A percentile compares a stretch with the other conserved stretches of the same genome.
Evolutionary conservation across 2,113 vertebrate genomes (phyloP).

Genomic region (Seriola quinqueradiata): DNA sequence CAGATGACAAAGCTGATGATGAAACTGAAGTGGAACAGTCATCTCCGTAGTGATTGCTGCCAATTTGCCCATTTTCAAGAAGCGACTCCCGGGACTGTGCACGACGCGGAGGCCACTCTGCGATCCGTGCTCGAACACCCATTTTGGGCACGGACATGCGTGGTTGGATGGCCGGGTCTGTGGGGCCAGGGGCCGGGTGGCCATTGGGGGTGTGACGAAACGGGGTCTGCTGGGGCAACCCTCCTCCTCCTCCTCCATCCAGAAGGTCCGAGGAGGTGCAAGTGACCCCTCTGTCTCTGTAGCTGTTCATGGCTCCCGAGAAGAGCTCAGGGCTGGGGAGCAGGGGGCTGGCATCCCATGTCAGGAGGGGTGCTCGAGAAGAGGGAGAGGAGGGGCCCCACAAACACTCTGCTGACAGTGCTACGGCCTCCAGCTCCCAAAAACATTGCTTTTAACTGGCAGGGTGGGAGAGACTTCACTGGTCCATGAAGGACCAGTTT

Average conservation of each 20-base stretch:
- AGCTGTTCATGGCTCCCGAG: slow-evolving; percentile 89
- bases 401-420: slow-evolving; percentile 60
- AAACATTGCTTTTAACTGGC: slow-evolving; percentile 76
- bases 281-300: slow-evolving; percentile 88
- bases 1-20: slow-evolving; percentile 60
- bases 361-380: slow-evolving; percentile 70
- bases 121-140: slow-evolving; percentile 93
- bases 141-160: slow-evolving; percentile 91
- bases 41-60: slow-evolving; percentile 70
- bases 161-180: slow-evolving; percentile 69
- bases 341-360: slow-evolving; percentile 80
- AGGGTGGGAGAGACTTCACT: slow-evolving; percentile 42
- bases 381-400: slow-evolving; percentile 70
- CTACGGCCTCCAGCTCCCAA: slow-evolving; percentile 69
- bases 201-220: slow-evolving; percentile 83
- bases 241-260: slow-evolving; percentile 75
- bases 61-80: slow-evolving; percentile 77
- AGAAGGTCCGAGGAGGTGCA: slow-evolving; percentile 87
- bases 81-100: slow-evolving; percentile 85
- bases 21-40: slow-evolving; percentile 51
- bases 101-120: slow-evolving; percentile 93
- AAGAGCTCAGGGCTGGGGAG: slow-evolving; percentile 74
- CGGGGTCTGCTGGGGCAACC: slow-evolving; percentile 72
- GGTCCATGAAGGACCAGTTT: slow-evolving; percentile 51
- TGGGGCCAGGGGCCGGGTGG: slow-evolving; percentile 66